phyloP scores from a whole-genome alignment of 2,888 invertebrate species.

The Abrostola triplasia region DNA sequence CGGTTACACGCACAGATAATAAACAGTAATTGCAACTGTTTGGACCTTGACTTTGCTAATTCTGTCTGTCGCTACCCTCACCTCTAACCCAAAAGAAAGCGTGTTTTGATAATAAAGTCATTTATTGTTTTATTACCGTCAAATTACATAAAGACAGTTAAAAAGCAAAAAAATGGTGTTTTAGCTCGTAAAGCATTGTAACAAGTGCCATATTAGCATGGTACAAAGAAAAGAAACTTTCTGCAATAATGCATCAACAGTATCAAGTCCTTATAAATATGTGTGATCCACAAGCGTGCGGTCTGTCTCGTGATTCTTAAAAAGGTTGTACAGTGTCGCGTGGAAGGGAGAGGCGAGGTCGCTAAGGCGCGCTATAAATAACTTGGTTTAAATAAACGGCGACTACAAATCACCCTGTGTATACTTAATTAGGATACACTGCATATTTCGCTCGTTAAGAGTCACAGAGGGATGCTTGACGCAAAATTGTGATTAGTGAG shows the following conservation, averaged over 20 bases:
- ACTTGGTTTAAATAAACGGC: conserved; percentile 60
- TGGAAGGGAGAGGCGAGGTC: conserved; percentile 44
- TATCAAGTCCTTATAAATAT: conserved; percentile 6
- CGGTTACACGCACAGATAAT: conserved; percentile 20
- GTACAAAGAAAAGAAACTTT: not conserved
- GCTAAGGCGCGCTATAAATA: conserved; percentile 65
- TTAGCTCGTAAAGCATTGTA: not conserved
- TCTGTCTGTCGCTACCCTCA: not conserved
- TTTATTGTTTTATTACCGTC: not conserved
- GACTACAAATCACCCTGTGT: conserved; percentile 63
- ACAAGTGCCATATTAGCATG: not conserved
- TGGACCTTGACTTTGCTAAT: conserved; percentile 35
- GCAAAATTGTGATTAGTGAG: conserved; percentile 35
- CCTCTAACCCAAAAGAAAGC: conserved; percentile 4
- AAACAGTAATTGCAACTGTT: conserved; percentile 33
- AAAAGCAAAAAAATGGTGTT: not conserved
- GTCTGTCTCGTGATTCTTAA: conserved; percentile 40
- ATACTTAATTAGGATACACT: conserved; percentile 64
- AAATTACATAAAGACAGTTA: too few relatives aligned
- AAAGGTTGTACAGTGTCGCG: conserved; percentile 49
- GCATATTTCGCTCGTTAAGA: conserved; percentile 55
- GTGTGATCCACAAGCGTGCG: conserved; percentile 29
- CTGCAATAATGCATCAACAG: not conserved
- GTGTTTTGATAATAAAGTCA: not conserved
- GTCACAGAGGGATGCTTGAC: conserved; percentile 29